Evolutionary conservation across 2,797 vertebrate genomes (phyloP).

Genomic region (Thalassophryne amazonica): DNA sequence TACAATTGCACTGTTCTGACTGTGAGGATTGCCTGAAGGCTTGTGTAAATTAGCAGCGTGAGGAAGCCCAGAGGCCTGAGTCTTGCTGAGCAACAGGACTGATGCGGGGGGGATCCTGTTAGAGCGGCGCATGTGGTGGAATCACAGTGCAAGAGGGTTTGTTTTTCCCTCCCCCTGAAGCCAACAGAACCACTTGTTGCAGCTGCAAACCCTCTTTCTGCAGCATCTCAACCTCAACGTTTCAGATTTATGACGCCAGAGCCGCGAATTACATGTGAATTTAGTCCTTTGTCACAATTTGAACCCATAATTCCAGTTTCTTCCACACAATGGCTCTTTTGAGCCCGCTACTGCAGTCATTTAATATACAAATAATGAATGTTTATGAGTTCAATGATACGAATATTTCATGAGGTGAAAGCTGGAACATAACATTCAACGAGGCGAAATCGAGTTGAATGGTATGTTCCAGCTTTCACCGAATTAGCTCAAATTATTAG

Average conservation of each 20-base stretch:
- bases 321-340: slow-evolving; percentile 63
- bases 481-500: no score
- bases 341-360: slow-evolving; percentile 59
- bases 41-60: slow-evolving; percentile 79
- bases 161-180: slow-evolving; percentile 34
- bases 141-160: slow-evolving; percentile 47
- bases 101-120: slow-evolving; percentile 68
- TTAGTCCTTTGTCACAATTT: slow-evolving; percentile 73
- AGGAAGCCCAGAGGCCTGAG: slow-evolving; percentile 76
- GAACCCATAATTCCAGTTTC: slow-evolving; percentile 61
- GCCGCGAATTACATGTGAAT: slow-evolving; percentile 55
- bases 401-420: no score
- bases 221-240: slow-evolving; percentile 25
- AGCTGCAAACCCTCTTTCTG: not conserved
- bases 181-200: slow-evolving; percentile 61
- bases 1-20: slow-evolving; percentile 80
- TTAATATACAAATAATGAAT: no score
- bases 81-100: slow-evolving; percentile 77
- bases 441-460: no score
- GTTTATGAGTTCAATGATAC: no score
- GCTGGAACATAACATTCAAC: no score
- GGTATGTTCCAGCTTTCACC: no score
- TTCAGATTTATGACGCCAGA: slow-evolving; percentile 44
- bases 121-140: slow-evolving; percentile 51
- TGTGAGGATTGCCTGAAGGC: slow-evolving; percentile 82